phyloP scores from a whole-genome alignment of 2,888 invertebrate species.

The Agrochola lychnidis region DNA sequence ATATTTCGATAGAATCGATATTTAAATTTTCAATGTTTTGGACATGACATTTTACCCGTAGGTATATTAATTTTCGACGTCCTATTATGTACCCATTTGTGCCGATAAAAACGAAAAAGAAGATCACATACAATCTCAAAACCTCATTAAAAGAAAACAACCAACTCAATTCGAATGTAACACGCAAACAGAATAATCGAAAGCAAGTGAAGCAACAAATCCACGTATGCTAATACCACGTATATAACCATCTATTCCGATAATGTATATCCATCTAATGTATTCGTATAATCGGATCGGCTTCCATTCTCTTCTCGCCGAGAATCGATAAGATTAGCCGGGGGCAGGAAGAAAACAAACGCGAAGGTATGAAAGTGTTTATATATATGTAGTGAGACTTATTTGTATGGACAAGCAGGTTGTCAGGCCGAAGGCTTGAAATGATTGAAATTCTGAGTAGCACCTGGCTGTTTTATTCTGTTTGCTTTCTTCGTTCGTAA shows the following conservation, averaged over 20 bases:
- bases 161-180: slow-evolving; percentile 29
- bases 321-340: slow-evolving; percentile 58
- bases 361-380: slow-evolving; percentile 48
- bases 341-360: slow-evolving; percentile 54
- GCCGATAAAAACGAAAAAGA: neutral
- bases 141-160: slow-evolving; percentile 25
- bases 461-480: slow-evolving; percentile 1
- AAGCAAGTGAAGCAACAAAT: slow-evolving; percentile 44
- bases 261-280: slow-evolving; percentile 56
- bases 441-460: slow-evolving; percentile 11
- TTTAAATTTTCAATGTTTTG: too few relatives aligned
- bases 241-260: slow-evolving; percentile 41
- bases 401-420: slow-evolving; percentile 8
- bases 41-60: too few relatives aligned
- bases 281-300: slow-evolving; percentile 65
- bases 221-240: slow-evolving; percentile 47
- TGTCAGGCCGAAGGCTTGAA: neutral
- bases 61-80: too few relatives aligned
- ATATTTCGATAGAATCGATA: too few relatives aligned
- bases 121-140: slow-evolving; percentile 13
- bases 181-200: slow-evolving; percentile 47
- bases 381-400: neutral
- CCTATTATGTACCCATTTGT: neutral
- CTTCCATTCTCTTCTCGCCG: slow-evolving; percentile 41
- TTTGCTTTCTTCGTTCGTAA: neutral